Conservation (phyloP, 2,797 vertebrate genomes). For the Gorsachius magnificus region DNA sequence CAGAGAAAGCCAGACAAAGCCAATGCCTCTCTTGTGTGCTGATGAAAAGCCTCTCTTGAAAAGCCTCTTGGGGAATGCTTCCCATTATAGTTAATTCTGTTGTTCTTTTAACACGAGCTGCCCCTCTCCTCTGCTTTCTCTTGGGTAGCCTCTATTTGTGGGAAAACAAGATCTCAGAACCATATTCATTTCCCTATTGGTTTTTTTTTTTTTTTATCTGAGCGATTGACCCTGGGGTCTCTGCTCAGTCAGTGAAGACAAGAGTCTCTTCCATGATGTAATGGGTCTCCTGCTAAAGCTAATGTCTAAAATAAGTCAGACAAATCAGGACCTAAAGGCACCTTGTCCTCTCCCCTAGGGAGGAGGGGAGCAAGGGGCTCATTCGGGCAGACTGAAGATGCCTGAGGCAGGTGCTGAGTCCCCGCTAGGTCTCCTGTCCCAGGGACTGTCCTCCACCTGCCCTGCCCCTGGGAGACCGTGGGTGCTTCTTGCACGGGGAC, state of each 20-base stretch:
- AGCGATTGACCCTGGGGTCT: not conserved
- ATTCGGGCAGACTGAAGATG: not conserved
- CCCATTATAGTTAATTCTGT: conserved; percentile 26
- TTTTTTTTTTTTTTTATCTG: not conserved
- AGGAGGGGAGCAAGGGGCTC: not conserved
- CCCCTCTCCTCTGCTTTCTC: conserved; percentile 31
- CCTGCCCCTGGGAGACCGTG: not conserved
- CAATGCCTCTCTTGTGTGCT: not conserved
- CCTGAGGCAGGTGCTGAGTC: not conserved
- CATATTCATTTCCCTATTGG: not conserved
- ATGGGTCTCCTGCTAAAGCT: not conserved
- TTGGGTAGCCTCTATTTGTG: conserved; percentile 16
- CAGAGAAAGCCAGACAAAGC: conserved; percentile 14
- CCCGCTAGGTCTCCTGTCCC: not conserved
- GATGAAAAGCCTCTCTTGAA: conserved; percentile 44
- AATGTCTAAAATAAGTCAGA: not conserved
- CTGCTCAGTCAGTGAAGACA: conserved; percentile 20
- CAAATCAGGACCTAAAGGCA: not conserved
- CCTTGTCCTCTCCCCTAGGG: not conserved
- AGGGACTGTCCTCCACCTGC: not conserved
- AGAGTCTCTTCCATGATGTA: not conserved
- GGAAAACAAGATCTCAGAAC: conserved; percentile 12
- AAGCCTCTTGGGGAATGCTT: conserved; percentile 30
- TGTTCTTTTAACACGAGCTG: not conserved
- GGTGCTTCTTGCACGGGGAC: not conserved